Evolutionary conservation across 2,797 vertebrate genomes (phyloP).

Genomic region (Pristis pectinata): DNA sequence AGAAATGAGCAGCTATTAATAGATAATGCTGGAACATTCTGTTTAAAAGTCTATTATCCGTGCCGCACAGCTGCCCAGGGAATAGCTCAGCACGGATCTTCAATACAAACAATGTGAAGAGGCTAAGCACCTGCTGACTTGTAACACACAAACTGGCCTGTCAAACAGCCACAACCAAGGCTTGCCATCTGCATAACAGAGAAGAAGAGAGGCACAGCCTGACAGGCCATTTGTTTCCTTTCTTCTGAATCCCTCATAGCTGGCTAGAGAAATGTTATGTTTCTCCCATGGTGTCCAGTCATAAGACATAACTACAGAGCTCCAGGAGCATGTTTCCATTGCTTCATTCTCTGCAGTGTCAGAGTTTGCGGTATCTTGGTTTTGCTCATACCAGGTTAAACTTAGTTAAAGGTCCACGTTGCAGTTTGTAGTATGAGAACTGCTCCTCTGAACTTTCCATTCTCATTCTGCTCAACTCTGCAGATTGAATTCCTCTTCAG

Average conservation of each 20-base stretch:
- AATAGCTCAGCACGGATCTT: background rate
- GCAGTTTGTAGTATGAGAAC: background rate
- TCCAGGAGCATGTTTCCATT: too few species aligned
- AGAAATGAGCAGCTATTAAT: background rate
- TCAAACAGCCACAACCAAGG: constrained; percentile 18
- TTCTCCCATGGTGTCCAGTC: background rate
- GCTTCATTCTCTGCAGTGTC: background rate
- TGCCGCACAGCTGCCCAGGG: background rate
- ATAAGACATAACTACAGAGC: background rate
- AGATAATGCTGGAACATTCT: constrained; percentile 24
- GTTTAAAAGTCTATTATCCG: background rate
- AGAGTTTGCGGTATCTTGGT: background rate
- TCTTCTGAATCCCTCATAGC: background rate
- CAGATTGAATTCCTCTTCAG: background rate
- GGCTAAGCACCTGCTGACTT: constrained; percentile 14
- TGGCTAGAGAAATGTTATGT: background rate
- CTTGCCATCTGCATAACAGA: background rate
- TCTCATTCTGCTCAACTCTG: background rate
- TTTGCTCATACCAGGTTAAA: background rate
- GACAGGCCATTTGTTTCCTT: background rate
- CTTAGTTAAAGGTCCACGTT: background rate
- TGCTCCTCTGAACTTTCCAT: background rate
- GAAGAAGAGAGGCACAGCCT: background rate
- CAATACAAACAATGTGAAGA: background rate
- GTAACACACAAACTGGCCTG: background rate